These are phyloP conservation scores for Elephantulus edwardii DNA, from an alignment of 2,113 vertebrate genomes.

Conservation along the genomic window DNA sequence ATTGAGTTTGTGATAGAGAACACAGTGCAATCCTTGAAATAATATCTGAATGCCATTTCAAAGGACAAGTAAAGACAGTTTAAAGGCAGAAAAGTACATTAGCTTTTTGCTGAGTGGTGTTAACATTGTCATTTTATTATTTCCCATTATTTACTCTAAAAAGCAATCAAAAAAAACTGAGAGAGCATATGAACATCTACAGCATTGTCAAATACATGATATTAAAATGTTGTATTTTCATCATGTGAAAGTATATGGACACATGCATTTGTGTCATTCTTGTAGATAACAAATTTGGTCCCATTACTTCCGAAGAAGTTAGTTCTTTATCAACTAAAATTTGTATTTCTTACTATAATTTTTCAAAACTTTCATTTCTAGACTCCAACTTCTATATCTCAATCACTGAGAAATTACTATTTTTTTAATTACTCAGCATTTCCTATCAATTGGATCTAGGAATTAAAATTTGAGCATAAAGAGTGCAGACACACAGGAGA, in stretches of 20 bases:
- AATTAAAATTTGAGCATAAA: too few relatives aligned
- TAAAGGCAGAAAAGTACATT: neutral
- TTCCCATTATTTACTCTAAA: neutral
- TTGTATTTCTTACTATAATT: neutral
- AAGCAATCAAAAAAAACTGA: neutral
- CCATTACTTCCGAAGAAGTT: neutral
- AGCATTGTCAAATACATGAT: too few relatives aligned
- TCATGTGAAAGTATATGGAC: neutral
- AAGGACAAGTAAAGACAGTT: neutral
- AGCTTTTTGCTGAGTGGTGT: neutral
- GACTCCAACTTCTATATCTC: neutral
- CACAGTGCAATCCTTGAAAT: neutral
- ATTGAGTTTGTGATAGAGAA: neutral
- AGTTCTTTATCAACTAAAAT: neutral
- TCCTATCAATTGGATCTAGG: neutral
- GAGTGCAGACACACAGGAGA: too few relatives aligned
- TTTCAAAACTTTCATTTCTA: neutral
- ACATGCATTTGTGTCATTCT: neutral
- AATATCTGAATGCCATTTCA: slow-evolving; percentile 18
- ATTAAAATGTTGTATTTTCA: neutral
- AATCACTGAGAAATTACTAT: neutral
- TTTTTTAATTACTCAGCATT: neutral
- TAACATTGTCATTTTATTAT: neutral
- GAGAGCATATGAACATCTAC: too few relatives aligned
- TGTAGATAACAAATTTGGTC: neutral